Base-by-base conservation (phyloP, 35 echinoderm and acorn worm genomes). In the Eucidaris tribuloides region DNA sequence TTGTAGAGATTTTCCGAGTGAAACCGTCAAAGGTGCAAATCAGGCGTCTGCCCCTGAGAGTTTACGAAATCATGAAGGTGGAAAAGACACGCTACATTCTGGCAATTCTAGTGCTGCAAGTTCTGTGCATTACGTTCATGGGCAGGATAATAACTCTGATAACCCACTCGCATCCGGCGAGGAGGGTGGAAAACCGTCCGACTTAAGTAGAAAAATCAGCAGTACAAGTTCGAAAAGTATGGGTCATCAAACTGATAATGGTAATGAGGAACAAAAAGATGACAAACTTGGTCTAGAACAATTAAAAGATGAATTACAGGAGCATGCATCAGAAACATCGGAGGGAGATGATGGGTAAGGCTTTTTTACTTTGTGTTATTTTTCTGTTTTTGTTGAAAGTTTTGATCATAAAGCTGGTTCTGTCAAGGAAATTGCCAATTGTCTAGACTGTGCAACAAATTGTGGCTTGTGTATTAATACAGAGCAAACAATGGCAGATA, bases 101-200 rank as follows among this genome's bases (percentile, higher is more conserved):
- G 96, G 87, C 19, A 74, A 89, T 79, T 99, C 96, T 62, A 99
- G 96, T 87, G 91, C 96, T 66, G 96, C 96, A 34, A 99, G 96
- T 79, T 99, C 96, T 41, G 90, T 99, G 71, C 96, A 99, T 87
- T 92, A 80, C 80, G 81, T 89, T 38, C 85, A 80, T 22, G 86
- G 86, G 6, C 86, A 94, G 56, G 88, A 89, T 62, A 58, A 81
- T 40, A 13, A 25, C 56, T 24, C 48, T 15, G 71, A 59, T 29
- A 87, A 87, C 39, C 85, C 85, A 14, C 36, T 82, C 37, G 7
- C 38, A 7, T 41, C 62, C 19, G 85, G 45, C 3, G 85, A 77
- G 7, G 30, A 65, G 58, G 81, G 29, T 34, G 68, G 68, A 22
- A 74, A 74, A 19, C 68, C 68, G 24, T 5, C 66, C 3, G 66